These are phyloP conservation scores for Notechis scutatus DNA, from an alignment of 2,113 vertebrate species.

Conservation along the genomic window DNA sequence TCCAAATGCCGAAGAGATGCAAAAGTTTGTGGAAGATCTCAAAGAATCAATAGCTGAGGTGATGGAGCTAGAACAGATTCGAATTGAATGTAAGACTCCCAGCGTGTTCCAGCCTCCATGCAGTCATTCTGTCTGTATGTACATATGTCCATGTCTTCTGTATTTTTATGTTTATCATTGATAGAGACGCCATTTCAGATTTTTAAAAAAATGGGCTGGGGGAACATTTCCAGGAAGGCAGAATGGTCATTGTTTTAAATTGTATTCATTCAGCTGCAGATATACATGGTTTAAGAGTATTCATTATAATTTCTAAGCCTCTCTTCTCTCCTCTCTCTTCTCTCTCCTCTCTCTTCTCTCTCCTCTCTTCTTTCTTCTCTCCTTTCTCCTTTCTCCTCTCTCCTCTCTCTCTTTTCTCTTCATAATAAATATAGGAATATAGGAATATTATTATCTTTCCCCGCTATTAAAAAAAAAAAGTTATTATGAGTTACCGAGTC, in stretches of 20 bases:
- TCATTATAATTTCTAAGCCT: not conserved
- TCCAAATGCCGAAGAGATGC: conserved; percentile 90
- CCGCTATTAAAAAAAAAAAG: not conserved
- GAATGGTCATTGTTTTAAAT: not conserved
- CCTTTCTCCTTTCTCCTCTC: rapidly evolving
- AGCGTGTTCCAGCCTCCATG: not conserved
- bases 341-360: not conserved
- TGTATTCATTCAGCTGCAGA: not conserved
- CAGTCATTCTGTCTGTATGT: conserved; percentile 24
- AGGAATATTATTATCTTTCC: not conserved
- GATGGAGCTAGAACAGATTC: conserved; percentile 97
- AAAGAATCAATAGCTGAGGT: conserved; percentile 96
- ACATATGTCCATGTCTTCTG: not conserved
- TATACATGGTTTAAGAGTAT: not conserved
- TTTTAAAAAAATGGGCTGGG: not conserved
- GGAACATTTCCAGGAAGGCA: not conserved
- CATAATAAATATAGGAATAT: not conserved
- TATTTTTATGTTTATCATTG: not conserved
- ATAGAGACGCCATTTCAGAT: not conserved
- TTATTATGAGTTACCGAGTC: not conserved
- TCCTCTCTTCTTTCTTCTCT: rapidly evolving
- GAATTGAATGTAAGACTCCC: conserved; percentile 90
- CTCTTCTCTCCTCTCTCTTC: not conserved
- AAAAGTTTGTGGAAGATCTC: conserved; percentile 96
- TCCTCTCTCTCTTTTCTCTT: not conserved